phyloP scores from a whole-genome alignment of 2,888 invertebrate genomes.

The Parnassius glacialis region DNA sequence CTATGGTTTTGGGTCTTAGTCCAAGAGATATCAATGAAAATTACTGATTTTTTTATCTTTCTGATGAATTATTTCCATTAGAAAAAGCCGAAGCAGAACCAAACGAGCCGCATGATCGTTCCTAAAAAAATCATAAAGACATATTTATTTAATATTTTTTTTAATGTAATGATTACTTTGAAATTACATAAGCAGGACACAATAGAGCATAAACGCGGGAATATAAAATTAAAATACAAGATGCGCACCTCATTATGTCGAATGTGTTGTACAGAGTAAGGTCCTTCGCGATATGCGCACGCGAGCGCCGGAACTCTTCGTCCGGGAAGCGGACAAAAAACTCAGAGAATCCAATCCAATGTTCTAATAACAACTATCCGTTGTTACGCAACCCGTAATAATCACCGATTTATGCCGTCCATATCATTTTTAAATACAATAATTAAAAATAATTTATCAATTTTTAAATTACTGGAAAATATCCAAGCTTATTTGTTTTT shows the following conservation, averaged over 20 bases:
- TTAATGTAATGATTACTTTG: too few relatives aligned
- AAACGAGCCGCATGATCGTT: too few relatives aligned
- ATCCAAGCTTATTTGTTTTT: neutral
- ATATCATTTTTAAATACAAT: slow-evolving; percentile 10
- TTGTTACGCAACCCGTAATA: slow-evolving; percentile 38
- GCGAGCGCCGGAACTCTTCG: slow-evolving; percentile 67
- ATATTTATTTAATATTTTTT: too few relatives aligned
- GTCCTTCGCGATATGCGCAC: slow-evolving; percentile 42
- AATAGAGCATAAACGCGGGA: too few relatives aligned
- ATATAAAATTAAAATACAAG: neutral
- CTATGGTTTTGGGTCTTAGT: too few relatives aligned
- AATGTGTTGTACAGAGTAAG: slow-evolving; percentile 9
- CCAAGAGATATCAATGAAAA: too few relatives aligned
- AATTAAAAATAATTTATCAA: neutral
- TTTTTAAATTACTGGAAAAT: neutral
- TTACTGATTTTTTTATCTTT: too few relatives aligned
- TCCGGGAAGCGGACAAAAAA: slow-evolving; percentile 73
- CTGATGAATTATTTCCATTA: too few relatives aligned
- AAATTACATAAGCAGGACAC: neutral
- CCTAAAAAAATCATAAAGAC: too few relatives aligned
- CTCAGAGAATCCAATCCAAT: slow-evolving; percentile 39
- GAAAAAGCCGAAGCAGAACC: too few relatives aligned
- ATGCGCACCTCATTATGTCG: slow-evolving; percentile 2
- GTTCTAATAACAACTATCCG: slow-evolving; percentile 43
- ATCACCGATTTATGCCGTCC: slow-evolving; percentile 12